Base-by-base conservation (phyloP, 2,888 invertebrate genomes). In the Alviniconcha strummeri region DNA sequence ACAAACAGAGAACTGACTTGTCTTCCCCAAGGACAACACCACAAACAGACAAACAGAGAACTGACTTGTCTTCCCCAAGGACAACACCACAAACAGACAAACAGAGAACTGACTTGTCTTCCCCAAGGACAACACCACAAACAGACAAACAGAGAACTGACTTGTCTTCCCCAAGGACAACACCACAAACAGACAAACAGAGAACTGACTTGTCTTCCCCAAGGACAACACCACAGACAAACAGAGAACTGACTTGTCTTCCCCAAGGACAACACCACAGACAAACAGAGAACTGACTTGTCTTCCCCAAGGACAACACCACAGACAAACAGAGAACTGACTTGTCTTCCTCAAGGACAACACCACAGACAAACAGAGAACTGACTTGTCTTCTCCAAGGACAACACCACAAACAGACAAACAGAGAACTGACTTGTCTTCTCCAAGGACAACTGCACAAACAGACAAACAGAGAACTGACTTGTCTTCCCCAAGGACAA, bases 11-110 rank as follows among this genome's bases (percentile, higher is more conserved):
- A 64, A 86, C 86, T 86, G 74, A 86, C 94, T 94, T 98, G 94
- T 99, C 99, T 94, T 99, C 99, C 17, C 99, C 99, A 4, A 99
- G 94, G 0, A 99, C 99, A 9, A 99, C 97, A 17, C 99, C 99
- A n/a, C n/a, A n/a, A n/a, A n/a, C n/a, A 15, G 4, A 13, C 64
- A 15, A 64, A 64, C 9, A 64, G 3, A 64, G 15, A 64, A 86
- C 86, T 86, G 74, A 86, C 94, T 94, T 98, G 94, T 99, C 99
- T 94, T 99, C 99, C 17, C 99, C 99, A 4, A 99, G 94, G 0
- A 99, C 99, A 9, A 99, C 97, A 17, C 99, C 99, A n/a, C n/a
- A n/a, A n/a, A n/a, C n/a, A 15, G 4, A 13, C 64, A 15, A 64
- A 64, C 9, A 64, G 3, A 64, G 15, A 64, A 86, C 86, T 86